Conservation (phyloP, 2,113 vertebrate genomes). For the Amazona vittata region DNA sequence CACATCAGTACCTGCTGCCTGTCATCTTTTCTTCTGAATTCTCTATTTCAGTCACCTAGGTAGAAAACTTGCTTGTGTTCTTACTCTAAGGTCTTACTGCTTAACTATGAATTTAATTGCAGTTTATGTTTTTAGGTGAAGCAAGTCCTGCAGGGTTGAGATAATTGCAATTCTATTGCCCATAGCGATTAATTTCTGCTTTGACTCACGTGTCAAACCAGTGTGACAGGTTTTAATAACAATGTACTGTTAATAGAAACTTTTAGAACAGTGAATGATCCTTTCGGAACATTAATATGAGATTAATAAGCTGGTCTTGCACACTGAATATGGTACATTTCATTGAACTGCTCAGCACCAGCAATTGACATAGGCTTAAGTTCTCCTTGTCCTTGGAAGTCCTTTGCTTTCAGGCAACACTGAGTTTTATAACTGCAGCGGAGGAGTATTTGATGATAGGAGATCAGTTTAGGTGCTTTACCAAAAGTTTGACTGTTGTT, state of each 20-base stretch:
- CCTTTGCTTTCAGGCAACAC: background rate
- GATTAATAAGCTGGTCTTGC: background rate
- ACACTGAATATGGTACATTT: background rate
- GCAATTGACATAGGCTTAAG: background rate
- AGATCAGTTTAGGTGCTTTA: background rate
- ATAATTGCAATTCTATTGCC: background rate
- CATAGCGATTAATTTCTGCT: background rate
- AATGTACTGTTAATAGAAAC: background rate
- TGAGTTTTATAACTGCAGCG: background rate
- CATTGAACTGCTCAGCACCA: background rate
- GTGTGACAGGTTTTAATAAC: slow-evolving; percentile 20
- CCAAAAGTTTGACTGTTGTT: background rate
- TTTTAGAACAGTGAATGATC: background rate
- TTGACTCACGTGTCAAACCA: background rate
- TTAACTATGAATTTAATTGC: background rate
- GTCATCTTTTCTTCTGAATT: background rate
- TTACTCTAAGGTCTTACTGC: background rate
- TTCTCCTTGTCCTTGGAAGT: background rate
- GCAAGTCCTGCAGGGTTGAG: background rate
- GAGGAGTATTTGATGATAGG: slow-evolving; percentile 4
- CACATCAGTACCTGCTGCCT: background rate
- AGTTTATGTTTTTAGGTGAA: background rate
- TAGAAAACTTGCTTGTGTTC: background rate
- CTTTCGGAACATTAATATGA: background rate
- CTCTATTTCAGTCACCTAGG: background rate